These are phyloP conservation scores for Chionoecetes opilio DNA, from an alignment of 1,140 invertebrate species.

Conservation along the genomic window DNA sequence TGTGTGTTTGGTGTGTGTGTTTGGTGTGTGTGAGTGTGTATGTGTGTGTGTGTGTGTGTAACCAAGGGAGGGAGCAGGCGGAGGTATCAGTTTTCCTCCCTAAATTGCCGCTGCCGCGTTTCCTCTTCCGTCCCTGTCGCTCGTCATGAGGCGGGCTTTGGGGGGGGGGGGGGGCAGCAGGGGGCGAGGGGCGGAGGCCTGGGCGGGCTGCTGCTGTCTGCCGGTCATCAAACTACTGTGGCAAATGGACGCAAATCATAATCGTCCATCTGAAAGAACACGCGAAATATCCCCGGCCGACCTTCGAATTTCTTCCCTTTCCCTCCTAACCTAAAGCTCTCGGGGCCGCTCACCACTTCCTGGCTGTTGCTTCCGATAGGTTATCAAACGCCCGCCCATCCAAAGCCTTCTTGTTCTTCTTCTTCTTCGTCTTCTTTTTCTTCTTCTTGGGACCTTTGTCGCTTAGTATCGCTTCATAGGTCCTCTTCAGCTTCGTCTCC, in stretches of 20 bases:
- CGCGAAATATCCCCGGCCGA: too few relatives aligned
- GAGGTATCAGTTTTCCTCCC: slow-evolving; percentile 60
- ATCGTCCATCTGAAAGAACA: too few relatives aligned
- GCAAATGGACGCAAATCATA: background rate
- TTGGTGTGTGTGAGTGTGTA: too few relatives aligned
- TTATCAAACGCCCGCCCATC: background rate
- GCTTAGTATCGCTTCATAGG: too few relatives aligned
- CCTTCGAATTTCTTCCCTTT: too few relatives aligned
- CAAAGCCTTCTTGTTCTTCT: too few relatives aligned
- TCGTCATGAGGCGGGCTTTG: background rate
- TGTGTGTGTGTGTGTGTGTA: too few relatives aligned
- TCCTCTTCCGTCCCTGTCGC: slow-evolving; percentile 56
- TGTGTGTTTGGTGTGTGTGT: too few relatives aligned
- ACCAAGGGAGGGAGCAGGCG: slow-evolving; percentile 6
- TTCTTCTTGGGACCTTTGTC: too few relatives aligned
- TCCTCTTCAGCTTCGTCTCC: too few relatives aligned
- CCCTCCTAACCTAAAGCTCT: background rate
- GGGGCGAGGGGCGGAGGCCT: too few relatives aligned
- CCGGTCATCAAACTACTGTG: background rate
- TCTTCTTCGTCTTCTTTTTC: too few relatives aligned
- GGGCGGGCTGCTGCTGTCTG: background rate
- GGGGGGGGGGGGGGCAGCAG: background rate
- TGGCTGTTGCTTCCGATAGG: background rate
- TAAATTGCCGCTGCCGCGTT: slow-evolving; percentile 49
- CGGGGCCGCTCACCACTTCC: background rate